Base-by-base conservation (phyloP, 1,140 invertebrate genomes). In the Myzus persicae region DNA sequence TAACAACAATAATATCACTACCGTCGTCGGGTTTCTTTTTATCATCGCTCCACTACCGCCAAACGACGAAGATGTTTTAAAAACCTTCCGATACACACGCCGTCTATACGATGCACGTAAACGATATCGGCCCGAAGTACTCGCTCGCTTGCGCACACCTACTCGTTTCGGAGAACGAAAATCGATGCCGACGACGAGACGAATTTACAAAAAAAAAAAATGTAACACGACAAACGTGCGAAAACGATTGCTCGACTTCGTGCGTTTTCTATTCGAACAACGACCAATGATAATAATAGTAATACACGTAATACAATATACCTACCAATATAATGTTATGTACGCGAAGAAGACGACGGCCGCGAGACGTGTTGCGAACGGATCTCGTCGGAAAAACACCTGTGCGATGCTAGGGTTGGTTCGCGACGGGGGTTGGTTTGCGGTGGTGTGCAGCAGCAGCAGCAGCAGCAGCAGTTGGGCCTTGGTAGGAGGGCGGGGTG, bases 311-410 rank as follows among this genome's bases (percentile, higher is more conserved):
- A n/a, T 67, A 67, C 59, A 67, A 67, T n/a, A 67, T 48, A 18
- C 14, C 46, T 48, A 18, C 59, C 59, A 4, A 67, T 31, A 14
- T 67, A 59, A 31, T 59, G 1, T n/a, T 1, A n/a, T 36, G 54
- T 26, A 26, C 54, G 31, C 26, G 31, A 31, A 31, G 59, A n/a
- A 31, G 59, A 67, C 59, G 26, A 31, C 24, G 8, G 24, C 24
- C 67, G 14, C 11, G 18, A 36, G n/a, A 18, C 36, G 76, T 22
- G 36, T n/a, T 22, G 76, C 76, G n/a, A 38, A 81, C 76, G 81
- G 24, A 82, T 82, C 81, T 40, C 36, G 81, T 82, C 36, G 81
- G 81, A 24, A 82, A 82, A 76, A 76, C 81, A 82, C 81, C 81
- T 82, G 81, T 82, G 14, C 81, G 81, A 24, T 4, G 59, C 59